Base-by-base conservation (phyloP, 35 echinoderm and acorn worm species). In the Holothuria glaberrima region DNA sequence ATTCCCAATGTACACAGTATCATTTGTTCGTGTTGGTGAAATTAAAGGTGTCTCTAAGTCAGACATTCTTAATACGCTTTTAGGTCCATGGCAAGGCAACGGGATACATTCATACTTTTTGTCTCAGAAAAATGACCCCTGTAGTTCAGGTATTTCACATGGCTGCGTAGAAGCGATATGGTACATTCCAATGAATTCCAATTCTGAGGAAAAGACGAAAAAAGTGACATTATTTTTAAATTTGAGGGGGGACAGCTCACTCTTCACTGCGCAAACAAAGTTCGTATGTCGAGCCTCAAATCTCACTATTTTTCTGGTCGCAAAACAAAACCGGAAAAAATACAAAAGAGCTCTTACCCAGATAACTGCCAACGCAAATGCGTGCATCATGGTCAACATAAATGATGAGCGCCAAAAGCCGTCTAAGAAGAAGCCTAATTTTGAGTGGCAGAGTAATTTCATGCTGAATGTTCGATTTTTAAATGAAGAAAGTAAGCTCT, bases 11-110 rank as follows among this genome's bases (percentile, higher is more conserved):
- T 73, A 34, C 36, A 34, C 69, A 32, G 32, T 73, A 35, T 31
- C 69, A 4, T 2, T 73, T 14, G 9, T 73, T 6, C 30, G 69
- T 7, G 36, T 73, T 38, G 69, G 69, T 32, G 69, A 73, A 32
- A 73, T 73, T 12, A 73, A 73, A 20, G 69, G 36, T 26, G n/a
- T 73, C 21, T 73, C 69, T 6, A 73, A 73, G 30, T 73, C 69
- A 4, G 4, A 20, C 5, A 0, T 73, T 29, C 30, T 73, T 6
- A 68, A 68, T 32, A 28, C 9, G 3, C 30, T 68, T 10, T 12
- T 68, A 20, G 64, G 64, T 28, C 64, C 69, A 34, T 18, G n/a
- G 18, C 69, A 73, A 35, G 69, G 69, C 36, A 30, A 73, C 69
- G 29, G 36, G 16, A 73, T 18, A 18, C 36, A 31, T 17, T 38